These are phyloP conservation scores for Orthonevra nobilis DNA, from an alignment of 2,888 invertebrate species.

Conservation along the genomic window DNA sequence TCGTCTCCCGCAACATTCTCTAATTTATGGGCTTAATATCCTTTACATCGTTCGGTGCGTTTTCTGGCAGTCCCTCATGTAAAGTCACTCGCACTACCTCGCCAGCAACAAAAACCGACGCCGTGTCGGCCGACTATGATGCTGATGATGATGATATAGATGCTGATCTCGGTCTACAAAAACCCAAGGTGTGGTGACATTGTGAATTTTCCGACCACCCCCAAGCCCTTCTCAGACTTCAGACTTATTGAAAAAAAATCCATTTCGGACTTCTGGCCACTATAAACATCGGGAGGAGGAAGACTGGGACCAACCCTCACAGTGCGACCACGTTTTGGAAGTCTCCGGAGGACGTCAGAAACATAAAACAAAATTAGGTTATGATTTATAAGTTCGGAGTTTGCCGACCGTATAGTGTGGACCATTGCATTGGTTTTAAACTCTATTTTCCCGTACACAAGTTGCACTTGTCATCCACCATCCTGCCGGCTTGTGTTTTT, in stretches of 20 bases:
- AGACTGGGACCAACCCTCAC: conserved; percentile 28
- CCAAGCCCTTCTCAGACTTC: neutral
- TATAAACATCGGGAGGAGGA: conserved; percentile 46
- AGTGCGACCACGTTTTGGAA: conserved; percentile 36
- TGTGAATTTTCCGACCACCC: conserved; percentile 27
- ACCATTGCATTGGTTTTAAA: conserved; percentile 61
- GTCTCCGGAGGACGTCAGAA: conserved; percentile 72
- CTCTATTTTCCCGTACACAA: conserved; percentile 49
- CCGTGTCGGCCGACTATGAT: neutral
- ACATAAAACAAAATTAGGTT: conserved; percentile 73
- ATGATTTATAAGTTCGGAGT: conserved; percentile 71
- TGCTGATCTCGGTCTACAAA: conserved; percentile 14
- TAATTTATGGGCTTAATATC: conserved; percentile 66
- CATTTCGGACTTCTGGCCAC: conserved; percentile 54
- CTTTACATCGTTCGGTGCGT: conserved; percentile 63
- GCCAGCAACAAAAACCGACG: conserved; percentile 5
- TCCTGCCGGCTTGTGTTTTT: conserved; percentile 15
- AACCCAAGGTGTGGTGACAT: conserved; percentile 64
- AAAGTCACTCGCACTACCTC: conserved; percentile 24
- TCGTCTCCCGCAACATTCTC: conserved; percentile 11
- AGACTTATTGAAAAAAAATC: conserved; percentile 56
- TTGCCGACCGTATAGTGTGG: conserved; percentile 49
- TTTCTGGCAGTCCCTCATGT: conserved; percentile 57
- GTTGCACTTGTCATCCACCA: conserved; percentile 63
- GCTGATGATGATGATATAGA: conserved; percentile 29